phyloP scores from a whole-genome alignment of 2,888 invertebrate genomes.

The Pycnomerus fuliginosus region DNA sequence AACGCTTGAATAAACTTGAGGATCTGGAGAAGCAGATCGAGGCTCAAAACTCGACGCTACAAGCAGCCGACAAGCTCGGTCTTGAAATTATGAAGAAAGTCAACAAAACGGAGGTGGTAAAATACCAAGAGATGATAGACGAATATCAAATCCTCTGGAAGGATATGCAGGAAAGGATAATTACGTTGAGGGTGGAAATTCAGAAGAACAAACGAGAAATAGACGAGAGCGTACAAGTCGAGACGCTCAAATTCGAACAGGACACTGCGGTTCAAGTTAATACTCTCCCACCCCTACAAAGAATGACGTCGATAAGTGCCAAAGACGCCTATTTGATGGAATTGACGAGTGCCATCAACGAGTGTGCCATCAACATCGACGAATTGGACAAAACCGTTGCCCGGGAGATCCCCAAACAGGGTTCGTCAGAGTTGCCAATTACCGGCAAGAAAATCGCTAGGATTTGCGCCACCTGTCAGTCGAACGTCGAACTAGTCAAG shows the following conservation, averaged over 20 bases:
- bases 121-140: constrained; percentile 62
- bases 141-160: constrained; percentile 67
- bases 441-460: constrained; percentile 74
- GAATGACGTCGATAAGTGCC: constrained; percentile 72
- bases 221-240: constrained; percentile 67
- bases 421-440: constrained; percentile 59
- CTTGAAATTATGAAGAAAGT: constrained; percentile 60
- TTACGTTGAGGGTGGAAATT: constrained; percentile 45
- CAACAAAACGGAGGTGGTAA: constrained; percentile 57
- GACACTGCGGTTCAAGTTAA: constrained; percentile 82
- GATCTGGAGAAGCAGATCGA: constrained; percentile 60
- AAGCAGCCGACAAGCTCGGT: constrained; percentile 62
- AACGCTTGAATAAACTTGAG: constrained; percentile 53
- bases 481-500: constrained; percentile 76
- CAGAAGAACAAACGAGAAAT: constrained; percentile 48
- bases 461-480: constrained; percentile 74
- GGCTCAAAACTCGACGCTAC: constrained; percentile 55
- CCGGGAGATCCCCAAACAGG: constrained; percentile 58
- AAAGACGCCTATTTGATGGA: constrained; percentile 82
- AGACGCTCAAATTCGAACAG: constrained; percentile 73
- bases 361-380: constrained; percentile 68
- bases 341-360: constrained; percentile 69
- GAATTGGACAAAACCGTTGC: constrained; percentile 65
- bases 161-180: constrained; percentile 59
- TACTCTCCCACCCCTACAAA: constrained; percentile 63